Evolutionary conservation across 2,888 invertebrate genomes (phyloP), one percentile per base, ranked within the genome.

Genomic region (Acrobeloides nanus): DNA sequence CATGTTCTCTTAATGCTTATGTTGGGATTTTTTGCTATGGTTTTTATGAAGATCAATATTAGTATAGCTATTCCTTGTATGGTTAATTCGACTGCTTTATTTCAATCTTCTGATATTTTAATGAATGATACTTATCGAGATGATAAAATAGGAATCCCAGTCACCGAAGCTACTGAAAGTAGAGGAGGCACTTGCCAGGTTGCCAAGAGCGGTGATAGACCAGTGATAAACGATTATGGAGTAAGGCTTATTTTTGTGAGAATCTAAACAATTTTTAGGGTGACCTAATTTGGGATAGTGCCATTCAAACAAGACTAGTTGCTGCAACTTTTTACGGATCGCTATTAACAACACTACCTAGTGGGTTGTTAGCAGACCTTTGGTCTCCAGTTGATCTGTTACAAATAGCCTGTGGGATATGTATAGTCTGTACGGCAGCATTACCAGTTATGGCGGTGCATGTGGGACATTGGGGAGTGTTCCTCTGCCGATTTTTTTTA

Each of bases 11-110:
- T 60, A 12, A 42, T 60, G 31, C 48, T 59, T 26, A 62, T 62
- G 62, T 38, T 60, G 29, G 61, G 61, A 12, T 58, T 53, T 7
- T 62, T 60, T 43, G 48, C 40, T 24, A 38, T 57, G 4, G 54
- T 56, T n/a, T 59, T 49, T 42, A 59, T 59, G 58, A 44, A 60
- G 26, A 60, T 53, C 8, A 62, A 60, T 38, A 45, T 60, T 27
- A 55, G 56, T 4, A 42, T 60, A 7, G 53, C 62, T 1, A 62
- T 60, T 47, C 59, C 62, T 12, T 60, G 61, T 31, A 60, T 60
- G 61, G 60, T 64, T 10, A 60, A 60, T 45, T 53, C 55, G 10
- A 62, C 61, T 2, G 62, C 58, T 1, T 44, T 59, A n/a, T 1
- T 45, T 56, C n/a, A 44, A 35, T 15, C 26, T 43, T 21, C n/a